phyloP scores from a whole-genome alignment of 2,113 vertebrate genomes.

The Pangasianodon gigas region DNA sequence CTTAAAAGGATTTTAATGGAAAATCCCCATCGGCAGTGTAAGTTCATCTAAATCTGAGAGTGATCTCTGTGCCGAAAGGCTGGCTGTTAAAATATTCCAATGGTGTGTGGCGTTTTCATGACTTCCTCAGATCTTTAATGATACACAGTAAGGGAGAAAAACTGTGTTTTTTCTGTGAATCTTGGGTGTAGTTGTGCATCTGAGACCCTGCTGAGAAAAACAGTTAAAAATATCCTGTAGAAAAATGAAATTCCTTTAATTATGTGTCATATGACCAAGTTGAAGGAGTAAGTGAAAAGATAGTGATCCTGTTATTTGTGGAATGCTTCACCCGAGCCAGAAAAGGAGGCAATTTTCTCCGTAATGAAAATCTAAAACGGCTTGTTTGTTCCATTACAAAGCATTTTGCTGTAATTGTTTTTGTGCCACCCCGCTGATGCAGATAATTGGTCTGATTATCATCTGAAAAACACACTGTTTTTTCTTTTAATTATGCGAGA shows the following conservation, averaged over 20 bases:
- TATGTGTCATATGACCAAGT: neutral
- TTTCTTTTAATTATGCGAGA: slow-evolving; percentile 69
- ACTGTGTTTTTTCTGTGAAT: neutral
- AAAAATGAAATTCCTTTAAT: neutral
- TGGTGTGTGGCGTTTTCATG: neutral
- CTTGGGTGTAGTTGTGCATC: neutral
- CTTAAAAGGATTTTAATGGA: slow-evolving; percentile 17
- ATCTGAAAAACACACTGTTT: slow-evolving; percentile 68
- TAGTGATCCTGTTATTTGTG: neutral
- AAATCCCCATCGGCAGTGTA: neutral
- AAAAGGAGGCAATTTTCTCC: slow-evolving; percentile 18
- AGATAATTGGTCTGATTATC: slow-evolving; percentile 74
- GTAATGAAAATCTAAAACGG: slow-evolving; percentile 40
- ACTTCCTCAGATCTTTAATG: slow-evolving; percentile 29
- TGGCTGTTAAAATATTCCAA: neutral
- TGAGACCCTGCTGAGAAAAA: neutral
- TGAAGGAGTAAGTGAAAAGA: neutral
- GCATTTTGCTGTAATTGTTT: slow-evolving; percentile 66
- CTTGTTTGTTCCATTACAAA: slow-evolving; percentile 32
- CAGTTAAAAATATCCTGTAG: neutral
- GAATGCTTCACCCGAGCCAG: neutral
- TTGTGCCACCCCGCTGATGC: slow-evolving; percentile 60
- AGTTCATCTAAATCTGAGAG: neutral
- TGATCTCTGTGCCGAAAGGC: neutral
- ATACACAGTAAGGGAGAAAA: neutral